Base-by-base conservation (phyloP, 2,113 vertebrate genomes). In the Phrynosoma blainvillii region DNA sequence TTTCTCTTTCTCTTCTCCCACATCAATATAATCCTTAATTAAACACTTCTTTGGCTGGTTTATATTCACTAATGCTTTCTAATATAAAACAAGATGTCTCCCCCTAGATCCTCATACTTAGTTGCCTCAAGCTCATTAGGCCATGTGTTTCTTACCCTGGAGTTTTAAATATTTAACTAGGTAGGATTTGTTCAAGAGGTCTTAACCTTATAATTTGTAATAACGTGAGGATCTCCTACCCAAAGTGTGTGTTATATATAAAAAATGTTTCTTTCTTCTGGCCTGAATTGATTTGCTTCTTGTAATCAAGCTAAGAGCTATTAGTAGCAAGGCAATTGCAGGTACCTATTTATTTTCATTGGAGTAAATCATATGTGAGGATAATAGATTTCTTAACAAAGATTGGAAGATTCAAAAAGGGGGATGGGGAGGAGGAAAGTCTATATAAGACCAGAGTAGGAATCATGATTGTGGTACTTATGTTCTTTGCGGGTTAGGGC, bases 81-180 rank as follows among this genome's bases (percentile, higher is more conserved):
- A 92, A 90, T 95, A 90, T 92, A 92, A 93, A 95, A 92, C 89
- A 89, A 91, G 90, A 90, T 92, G 90, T 89, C 90, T 94, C 92
- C 93, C 92, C 36, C 88, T 84, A 91, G 89, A 95, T 91, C 89
- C 90, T 90, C 92, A 70, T 92, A 89, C 90, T 94, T 93, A 95
- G 93, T 94, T 93, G 95, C 95, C 94, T 91, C 90, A 93, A 96
- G 96, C 96, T 97, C 96, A 95, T 96, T 96, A 95, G 95, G 77
- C 87, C 93, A 90, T 94, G 87, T 71, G 78, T 56, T 95, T 93
- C 94, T 90, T 90, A 95, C 96, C 95, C 95, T 94, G 90, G 96
- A 97, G 96, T 95, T 96, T 97, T 97, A 97, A 95, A 97, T 96
- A 96, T 96, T 97, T 97, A 95, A 97, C 94, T 93, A 96, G 95